phyloP scores from a whole-genome alignment of 2,888 invertebrate genomes.

The Trileptium ribeirensis region DNA sequence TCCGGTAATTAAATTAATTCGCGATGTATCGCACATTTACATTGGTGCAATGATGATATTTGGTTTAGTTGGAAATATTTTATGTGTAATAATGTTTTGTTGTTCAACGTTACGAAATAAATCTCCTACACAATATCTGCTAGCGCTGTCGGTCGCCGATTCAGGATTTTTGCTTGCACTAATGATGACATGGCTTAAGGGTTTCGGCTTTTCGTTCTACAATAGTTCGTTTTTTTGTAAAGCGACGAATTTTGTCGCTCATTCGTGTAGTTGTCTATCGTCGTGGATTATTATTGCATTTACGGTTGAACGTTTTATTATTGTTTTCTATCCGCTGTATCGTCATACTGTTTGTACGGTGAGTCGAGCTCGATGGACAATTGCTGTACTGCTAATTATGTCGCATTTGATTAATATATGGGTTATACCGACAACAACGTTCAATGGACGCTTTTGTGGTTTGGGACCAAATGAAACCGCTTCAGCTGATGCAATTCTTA shows the following conservation, averaged over 20 bases:
- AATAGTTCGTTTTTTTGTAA: constrained; percentile 1
- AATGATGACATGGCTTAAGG: background rate
- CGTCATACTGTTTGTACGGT: background rate
- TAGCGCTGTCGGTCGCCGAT: constrained; percentile 8
- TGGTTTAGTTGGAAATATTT: constrained; percentile 14
- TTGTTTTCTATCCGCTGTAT: constrained; percentile 13
- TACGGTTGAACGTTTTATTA: constrained; percentile 13
- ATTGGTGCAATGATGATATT: background rate
- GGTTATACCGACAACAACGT: background rate
- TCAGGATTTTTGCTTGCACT: constrained; percentile 11
- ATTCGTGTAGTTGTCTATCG: constrained; percentile 11
- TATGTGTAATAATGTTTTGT: constrained; percentile 13
- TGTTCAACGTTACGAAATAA: background rate
- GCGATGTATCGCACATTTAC: background rate
- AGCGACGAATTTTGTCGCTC: background rate
- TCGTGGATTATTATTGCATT: constrained; percentile 14
- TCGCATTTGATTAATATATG: background rate
- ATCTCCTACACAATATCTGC: background rate
- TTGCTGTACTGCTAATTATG: background rate
- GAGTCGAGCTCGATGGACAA: background rate
- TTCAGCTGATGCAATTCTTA: background rate
- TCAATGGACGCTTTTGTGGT: background rate
- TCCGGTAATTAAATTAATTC: too few relatives aligned
- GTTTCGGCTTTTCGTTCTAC: constrained; percentile 4
- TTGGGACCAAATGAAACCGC: background rate